A percentile compares a stretch with the other conserved stretches of the same genome.
phyloP scores from a whole-genome alignment of 1,140 invertebrate genomes.

The Diabrotica virgifera region DNA sequence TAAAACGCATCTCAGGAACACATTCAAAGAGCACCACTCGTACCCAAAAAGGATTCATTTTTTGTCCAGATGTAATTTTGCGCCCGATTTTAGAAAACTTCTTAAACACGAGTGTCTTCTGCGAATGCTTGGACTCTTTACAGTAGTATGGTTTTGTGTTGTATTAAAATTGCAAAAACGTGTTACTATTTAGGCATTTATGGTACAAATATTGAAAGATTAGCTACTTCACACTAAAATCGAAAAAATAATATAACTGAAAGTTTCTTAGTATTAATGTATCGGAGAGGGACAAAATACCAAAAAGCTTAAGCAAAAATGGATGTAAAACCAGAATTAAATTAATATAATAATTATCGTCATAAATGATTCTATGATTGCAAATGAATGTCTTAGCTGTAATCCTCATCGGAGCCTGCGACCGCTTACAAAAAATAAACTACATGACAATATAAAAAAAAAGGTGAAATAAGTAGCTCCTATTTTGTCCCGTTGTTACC shows the following conservation, averaged over 20 bases:
- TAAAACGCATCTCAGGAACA: constrained; percentile 13
- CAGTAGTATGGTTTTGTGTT: constrained; percentile 34
- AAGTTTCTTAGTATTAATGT: constrained; percentile 22
- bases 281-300: constrained; percentile 31
- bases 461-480: background rate
- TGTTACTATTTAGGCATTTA: constrained; percentile 47
- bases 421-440: constrained; percentile 18
- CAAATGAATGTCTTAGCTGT: constrained; percentile 58
- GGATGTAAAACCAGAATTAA: constrained; percentile 8
- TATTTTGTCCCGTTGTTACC: background rate
- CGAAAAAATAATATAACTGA: constrained; percentile 36
- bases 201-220: constrained; percentile 50
- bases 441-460: constrained; percentile 8
- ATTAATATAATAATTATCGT: constrained; percentile 13
- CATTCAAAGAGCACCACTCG: background rate
- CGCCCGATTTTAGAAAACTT: constrained; percentile 3
- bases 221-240: constrained; percentile 58
- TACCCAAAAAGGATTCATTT: constrained; percentile 5
- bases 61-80: constrained; percentile 5
- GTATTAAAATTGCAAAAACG: constrained; percentile 39
- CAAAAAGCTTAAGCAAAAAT: constrained; percentile 37
- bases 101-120: background rate
- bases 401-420: constrained; percentile 48
- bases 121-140: constrained; percentile 8
- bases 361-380: constrained; percentile 36